phyloP scores from a whole-genome alignment of 1,140 invertebrate genomes.

The Lithobius niger region DNA sequence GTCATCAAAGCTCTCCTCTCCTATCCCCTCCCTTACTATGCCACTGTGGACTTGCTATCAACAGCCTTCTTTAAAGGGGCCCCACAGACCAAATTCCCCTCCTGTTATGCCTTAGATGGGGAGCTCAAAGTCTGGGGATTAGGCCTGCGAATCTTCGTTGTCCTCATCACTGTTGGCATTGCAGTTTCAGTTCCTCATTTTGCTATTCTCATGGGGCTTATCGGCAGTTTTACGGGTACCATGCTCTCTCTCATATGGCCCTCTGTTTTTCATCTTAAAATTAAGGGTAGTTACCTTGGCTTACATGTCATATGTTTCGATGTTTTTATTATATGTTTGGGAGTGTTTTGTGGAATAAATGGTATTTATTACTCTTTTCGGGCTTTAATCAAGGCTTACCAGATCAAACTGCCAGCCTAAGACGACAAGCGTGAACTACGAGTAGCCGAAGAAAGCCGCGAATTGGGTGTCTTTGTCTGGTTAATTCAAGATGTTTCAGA shows the following conservation, averaged over 20 bases:
- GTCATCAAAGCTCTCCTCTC: slow-evolving; percentile 92
- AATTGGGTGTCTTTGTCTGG: background rate
- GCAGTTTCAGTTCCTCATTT: slow-evolving; percentile 98
- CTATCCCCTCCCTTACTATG: slow-evolving; percentile 96
- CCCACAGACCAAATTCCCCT: slow-evolving; percentile 69
- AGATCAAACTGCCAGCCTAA: slow-evolving; percentile 82
- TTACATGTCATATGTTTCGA: slow-evolving; percentile 65
- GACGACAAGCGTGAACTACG: background rate
- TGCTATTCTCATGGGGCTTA: slow-evolving; percentile 95
- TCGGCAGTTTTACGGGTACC: slow-evolving; percentile 94
- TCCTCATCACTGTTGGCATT: slow-evolving; percentile 87
- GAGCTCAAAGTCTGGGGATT: slow-evolving; percentile 92
- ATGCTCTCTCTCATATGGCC: slow-evolving; percentile 99
- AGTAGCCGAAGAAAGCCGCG: background rate
- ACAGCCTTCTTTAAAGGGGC: slow-evolving; percentile 80
- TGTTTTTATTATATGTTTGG: slow-evolving; percentile 83
- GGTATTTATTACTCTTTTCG: slow-evolving; percentile 90
- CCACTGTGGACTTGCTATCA: slow-evolving; percentile 88
- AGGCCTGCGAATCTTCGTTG: slow-evolving; percentile 71
- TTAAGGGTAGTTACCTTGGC: slow-evolving; percentile 69
- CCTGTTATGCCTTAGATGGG: slow-evolving; percentile 83
- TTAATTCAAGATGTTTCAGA: background rate
- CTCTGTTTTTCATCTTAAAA: slow-evolving; percentile 89
- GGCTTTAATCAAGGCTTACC: slow-evolving; percentile 76
- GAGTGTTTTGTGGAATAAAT: slow-evolving; percentile 75